Base-by-base conservation (phyloP, 2,113 vertebrate genomes). In the Eolophus roseicapilla region DNA sequence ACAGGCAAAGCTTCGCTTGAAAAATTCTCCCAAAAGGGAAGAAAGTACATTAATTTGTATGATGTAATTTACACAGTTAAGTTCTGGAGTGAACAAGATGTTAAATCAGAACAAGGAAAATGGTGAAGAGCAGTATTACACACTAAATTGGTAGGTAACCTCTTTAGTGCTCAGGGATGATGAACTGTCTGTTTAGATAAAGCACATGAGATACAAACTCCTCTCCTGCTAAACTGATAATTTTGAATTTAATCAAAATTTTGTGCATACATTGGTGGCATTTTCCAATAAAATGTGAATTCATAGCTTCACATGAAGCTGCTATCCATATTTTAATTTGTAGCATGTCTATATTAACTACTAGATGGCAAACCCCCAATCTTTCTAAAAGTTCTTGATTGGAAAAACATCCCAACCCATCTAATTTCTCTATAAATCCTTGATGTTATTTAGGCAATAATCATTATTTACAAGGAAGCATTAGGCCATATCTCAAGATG, bases 381-480 rank as follows among this genome's bases (percentile, higher is more conserved):
- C 43, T 35, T 91, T 75, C 71, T 80, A 25, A 19, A 81, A 80
- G 53, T 52, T 87, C 24, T 68, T 47, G 25, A 8, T 13, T 67
- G 39, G 39, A 31, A 83, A 93, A 95, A 95, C 33, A 88, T 60
- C 77, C 64, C n/a, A 67, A 21, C 46, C 14, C 21, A 23, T 41
- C 17, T 52, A 16, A 35, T 50, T 77, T 86, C 73, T 88, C 43
- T 78, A 31, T 44, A 85, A 44, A 86, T 76, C 37, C 55, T 69
- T 80, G 23, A 21, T 65, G 35, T 76, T 86, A 91, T 74, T 90
- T 89, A 74, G 57, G 64, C 63, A 84, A 78, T 69, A 57, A 86
- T 82, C 80, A 92, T 79, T 78, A 78, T 93, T 94, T 86, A 78
- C 31, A 60, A 78, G 50, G 92, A 91, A 80, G 55, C 44, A 71